These are phyloP conservation scores for Metopolophium dirhodum DNA, from an alignment of 1,140 invertebrate species.

Conservation along the genomic window DNA sequence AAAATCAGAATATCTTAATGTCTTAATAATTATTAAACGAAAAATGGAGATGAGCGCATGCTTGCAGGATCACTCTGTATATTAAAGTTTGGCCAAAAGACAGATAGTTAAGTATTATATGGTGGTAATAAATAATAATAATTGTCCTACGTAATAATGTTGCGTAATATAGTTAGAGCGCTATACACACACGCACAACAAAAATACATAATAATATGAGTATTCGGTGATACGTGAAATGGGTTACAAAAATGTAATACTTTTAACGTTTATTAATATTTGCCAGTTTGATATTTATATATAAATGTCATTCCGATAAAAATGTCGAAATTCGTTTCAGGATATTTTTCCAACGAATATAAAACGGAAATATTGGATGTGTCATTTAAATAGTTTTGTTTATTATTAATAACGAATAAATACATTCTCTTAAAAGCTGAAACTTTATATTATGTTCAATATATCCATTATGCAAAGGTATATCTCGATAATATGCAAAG, in stretches of 20 bases:
- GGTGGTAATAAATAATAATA: no score
- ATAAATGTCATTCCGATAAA: neutral
- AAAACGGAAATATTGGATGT: neutral
- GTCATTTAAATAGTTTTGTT: slow-evolving; percentile 16
- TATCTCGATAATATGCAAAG: neutral
- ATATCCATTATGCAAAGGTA: neutral
- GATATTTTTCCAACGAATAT: neutral
- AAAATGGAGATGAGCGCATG: no score
- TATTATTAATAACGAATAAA: neutral
- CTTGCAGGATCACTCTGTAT: no score
- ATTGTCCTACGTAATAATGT: no score
- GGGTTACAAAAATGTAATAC: neutral
- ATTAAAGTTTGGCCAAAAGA: no score
- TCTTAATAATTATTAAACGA: no score
- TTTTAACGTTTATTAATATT: slow-evolving; percentile 5
- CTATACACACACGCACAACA: no score
- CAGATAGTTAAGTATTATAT: no score
- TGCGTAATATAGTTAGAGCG: no score
- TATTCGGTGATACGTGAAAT: neutral
- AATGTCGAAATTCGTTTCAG: neutral
- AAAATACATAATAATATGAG: neutral
- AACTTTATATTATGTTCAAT: neutral
- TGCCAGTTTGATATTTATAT: neutral
- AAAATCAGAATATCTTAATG: no score
- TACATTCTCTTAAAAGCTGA: neutral